phyloP scores from a whole-genome alignment of 2,797 vertebrate genomes.

The Perodicticus potto region DNA sequence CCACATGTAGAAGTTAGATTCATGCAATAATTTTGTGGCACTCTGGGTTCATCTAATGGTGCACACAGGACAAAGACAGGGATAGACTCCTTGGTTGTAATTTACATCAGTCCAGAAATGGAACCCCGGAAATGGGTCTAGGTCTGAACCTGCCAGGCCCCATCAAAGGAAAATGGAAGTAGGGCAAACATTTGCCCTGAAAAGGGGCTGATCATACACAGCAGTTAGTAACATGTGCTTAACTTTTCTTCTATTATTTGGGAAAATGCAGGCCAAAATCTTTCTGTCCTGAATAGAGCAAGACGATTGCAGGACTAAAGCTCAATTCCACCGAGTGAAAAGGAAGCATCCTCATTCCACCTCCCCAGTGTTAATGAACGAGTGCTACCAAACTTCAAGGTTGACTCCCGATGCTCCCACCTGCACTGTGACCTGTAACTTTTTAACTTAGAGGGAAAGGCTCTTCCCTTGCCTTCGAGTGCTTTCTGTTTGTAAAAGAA shows the following conservation, averaged over 20 bases:
- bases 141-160: neutral
- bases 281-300: neutral
- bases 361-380: neutral
- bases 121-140: neutral
- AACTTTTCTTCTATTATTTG: slow-evolving; percentile 6
- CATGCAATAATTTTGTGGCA: neutral
- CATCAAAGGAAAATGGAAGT: neutral
- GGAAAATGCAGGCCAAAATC: slow-evolving; percentile 13
- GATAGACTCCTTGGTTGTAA: neutral
- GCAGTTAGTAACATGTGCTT: neutral
- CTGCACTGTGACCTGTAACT: slow-evolving; percentile 72
- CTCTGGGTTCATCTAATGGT: neutral
- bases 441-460: slow-evolving; percentile 66
- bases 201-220: neutral
- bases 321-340: neutral
- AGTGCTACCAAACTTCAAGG: neutral
- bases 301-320: neutral
- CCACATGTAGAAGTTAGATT: neutral
- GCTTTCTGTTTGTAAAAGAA: slow-evolving; percentile 76
- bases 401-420: slow-evolving; percentile 63
- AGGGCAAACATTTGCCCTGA: neutral
- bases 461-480: slow-evolving; percentile 69
- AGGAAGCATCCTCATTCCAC: neutral
- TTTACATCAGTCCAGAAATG: neutral
- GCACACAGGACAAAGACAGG: neutral